phyloP scores from a whole-genome alignment of 2,113 vertebrate genomes.

The Pimephales promelas region DNA sequence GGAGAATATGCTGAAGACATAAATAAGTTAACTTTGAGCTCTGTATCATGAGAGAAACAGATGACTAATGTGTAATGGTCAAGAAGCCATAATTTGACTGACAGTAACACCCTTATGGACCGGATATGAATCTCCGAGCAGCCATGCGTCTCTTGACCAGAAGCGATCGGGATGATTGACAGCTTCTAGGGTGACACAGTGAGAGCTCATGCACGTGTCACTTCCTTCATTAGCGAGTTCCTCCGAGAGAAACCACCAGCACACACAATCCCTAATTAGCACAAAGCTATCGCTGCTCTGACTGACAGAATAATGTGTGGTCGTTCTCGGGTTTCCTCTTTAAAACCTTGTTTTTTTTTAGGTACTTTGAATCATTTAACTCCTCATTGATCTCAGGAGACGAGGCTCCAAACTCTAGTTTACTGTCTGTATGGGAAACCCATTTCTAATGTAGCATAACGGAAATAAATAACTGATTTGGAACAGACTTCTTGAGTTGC shows the following conservation, averaged over 20 bases:
- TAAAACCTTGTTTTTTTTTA: neutral
- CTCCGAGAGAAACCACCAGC: constrained; percentile 26
- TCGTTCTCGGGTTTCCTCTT: neutral
- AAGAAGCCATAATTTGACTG: constrained; percentile 17
- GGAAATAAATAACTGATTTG: neutral
- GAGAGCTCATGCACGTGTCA: constrained; percentile 17
- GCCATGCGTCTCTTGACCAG: constrained; percentile 4
- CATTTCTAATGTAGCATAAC: neutral
- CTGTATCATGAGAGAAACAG: neutral
- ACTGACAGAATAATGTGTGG: constrained; percentile 13
- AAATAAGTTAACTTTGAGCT: neutral
- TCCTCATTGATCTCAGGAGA: neutral
- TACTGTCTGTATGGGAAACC: neutral
- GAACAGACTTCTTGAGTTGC: neutral
- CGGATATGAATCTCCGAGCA: constrained; percentile 20
- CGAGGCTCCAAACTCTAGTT: neutral
- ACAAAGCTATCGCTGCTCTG: neutral
- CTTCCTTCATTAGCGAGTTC: neutral
- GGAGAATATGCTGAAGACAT: neutral
- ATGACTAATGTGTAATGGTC: neutral
- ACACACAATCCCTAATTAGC: constrained; percentile 29
- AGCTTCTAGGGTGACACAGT: neutral
- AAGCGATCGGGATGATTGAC: constrained; percentile 15
- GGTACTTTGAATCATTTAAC: constrained; percentile 3
- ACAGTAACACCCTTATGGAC: neutral